Base-by-base conservation (phyloP, 2,113 vertebrate species). In the Muscicapa adusta region DNA sequence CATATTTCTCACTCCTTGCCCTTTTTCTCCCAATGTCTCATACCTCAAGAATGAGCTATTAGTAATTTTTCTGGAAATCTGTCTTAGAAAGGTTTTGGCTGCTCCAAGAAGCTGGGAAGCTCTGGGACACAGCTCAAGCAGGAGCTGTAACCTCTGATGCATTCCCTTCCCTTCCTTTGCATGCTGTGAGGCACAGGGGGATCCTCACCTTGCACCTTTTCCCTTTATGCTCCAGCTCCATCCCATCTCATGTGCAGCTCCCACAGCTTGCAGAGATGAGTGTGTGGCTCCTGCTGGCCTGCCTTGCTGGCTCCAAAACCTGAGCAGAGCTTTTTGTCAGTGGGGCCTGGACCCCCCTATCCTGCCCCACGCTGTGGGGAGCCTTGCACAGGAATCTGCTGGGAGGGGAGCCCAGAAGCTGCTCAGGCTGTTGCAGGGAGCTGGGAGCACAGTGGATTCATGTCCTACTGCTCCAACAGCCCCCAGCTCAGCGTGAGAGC, bases 121-220 rank as follows among this genome's bases (percentile, higher is more conserved):
- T 88, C 73, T 61, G 40, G 43, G 33, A 81, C 11, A 14, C 65
- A 81, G 65, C 38, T 67, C 2, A 34, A 67, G 31, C 18, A 28
- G 58, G 6, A 94, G 31, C n/a, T 63, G n/a, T 60, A 40, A 68
- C 58, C 36, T 86, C 62, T 47, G n/a, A 56, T 0, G 0, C 33
- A 14, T 40, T 75, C 36, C 13, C 6, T 70, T 56, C 26, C 79
- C 57, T 24, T 63, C 34, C 60, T 77, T 8, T 1, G 4, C 18
- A 38, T 34, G 53, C 36, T 2, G 1, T 0, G 1, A 61, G 50
- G 36, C 58, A 1, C 0, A 53, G 19, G 16, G 31, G 15, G 5
- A 73, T 36, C 18, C 34, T 75, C 42, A 11, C 20, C 34, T 77
- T 0, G 0, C 34, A 47, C 10, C 38, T 11, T 67, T 70, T 47